Conservation (phyloP, 2,113 vertebrate species). For the Cheirogaleus medius region DNA sequence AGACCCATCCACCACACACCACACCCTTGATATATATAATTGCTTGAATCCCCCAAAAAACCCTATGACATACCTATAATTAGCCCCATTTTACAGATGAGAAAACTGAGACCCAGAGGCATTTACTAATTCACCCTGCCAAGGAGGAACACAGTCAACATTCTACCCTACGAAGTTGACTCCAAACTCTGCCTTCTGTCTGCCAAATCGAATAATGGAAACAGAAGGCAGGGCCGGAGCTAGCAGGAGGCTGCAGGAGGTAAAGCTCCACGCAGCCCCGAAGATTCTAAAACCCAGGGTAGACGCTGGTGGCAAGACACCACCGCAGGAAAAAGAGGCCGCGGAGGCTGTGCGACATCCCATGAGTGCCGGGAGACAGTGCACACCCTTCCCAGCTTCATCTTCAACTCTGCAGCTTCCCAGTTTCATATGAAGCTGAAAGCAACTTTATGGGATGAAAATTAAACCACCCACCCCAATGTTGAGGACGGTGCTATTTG, state of each 20-base stretch:
- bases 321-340: not conserved
- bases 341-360: rapidly evolving
- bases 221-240: not conserved
- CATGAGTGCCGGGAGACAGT: not conserved
- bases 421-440: not conserved
- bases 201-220: not conserved
- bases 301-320: not conserved
- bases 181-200: not conserved
- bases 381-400: not conserved
- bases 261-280: not conserved
- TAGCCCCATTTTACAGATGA: not conserved
- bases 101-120: not conserved
- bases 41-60: not conserved
- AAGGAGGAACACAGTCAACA: not conserved
- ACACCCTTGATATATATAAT: not conserved
- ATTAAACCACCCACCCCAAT: not conserved
- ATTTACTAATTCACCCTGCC: not conserved
- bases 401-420: not conserved
- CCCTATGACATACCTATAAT: not conserved
- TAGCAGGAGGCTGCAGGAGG: not conserved
- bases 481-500: not conserved
- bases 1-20: rapidly evolving
- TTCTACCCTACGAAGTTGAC: not conserved
- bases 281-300: not conserved
- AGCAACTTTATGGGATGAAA: not conserved